Percentiles rank a stretch among this genome's conserved stretches.
phyloP scores from a whole-genome alignment of 2,797 vertebrate species.

The Sphaeramia orbicularis region DNA sequence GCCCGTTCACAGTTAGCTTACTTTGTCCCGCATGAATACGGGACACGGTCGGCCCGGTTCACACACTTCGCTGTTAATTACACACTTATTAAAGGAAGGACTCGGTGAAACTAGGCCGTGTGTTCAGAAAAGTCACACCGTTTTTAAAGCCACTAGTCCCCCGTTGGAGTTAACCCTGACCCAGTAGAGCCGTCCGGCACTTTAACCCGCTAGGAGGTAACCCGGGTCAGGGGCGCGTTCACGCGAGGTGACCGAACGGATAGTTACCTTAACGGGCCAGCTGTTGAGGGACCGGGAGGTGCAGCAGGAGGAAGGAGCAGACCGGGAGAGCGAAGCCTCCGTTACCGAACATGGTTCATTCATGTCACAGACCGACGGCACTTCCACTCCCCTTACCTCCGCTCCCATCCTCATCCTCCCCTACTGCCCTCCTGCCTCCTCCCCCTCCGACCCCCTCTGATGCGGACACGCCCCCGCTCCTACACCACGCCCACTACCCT shows the following conservation, averaged over 20 bases:
- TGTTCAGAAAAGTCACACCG: slow-evolving; percentile 35
- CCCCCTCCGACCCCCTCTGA: slow-evolving; percentile 36
- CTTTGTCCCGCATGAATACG: slow-evolving; percentile 5
- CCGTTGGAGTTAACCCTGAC: not conserved
- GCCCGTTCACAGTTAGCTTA: slow-evolving; percentile 40
- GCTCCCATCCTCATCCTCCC: slow-evolving; percentile 22
- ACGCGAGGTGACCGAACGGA: not conserved
- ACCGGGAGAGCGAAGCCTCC: slow-evolving; percentile 69
- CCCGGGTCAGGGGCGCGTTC: not conserved
- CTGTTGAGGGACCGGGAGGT: slow-evolving; percentile 51
- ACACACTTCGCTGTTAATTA: too few relatives aligned
- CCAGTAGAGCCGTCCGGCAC: not conserved
- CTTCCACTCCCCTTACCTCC: slow-evolving; percentile 45
- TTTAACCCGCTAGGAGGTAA: not conserved
- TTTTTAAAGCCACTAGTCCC: not conserved
- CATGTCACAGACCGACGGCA: slow-evolving; percentile 64
- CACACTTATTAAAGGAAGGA: too few relatives aligned
- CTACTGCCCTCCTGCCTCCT: slow-evolving; percentile 34
- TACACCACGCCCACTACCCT: too few relatives aligned
- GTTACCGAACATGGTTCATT: slow-evolving; percentile 79
- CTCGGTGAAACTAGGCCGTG: not conserved
- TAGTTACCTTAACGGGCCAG: slow-evolving; percentile 68
- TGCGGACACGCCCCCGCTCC: slow-evolving; percentile 40
- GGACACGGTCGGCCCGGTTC: not conserved
- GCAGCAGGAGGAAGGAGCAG: slow-evolving; percentile 64